These are phyloP conservation scores for Masticophis lateralis DNA, from an alignment of 2,797 vertebrate species.

Conservation along the genomic window DNA sequence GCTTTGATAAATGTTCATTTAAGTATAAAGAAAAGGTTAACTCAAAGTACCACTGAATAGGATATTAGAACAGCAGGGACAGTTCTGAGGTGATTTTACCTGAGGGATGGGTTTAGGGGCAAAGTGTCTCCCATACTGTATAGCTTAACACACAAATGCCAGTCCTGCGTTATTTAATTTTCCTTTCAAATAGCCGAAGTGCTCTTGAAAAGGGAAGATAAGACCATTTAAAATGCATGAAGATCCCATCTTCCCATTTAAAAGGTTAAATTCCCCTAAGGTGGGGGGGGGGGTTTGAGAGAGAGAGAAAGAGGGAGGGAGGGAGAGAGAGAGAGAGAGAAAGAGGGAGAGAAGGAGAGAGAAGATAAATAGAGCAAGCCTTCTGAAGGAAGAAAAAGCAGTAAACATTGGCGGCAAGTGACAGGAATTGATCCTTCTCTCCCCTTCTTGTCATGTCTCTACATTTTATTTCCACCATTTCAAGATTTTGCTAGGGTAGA, in stretches of 20 bases:
- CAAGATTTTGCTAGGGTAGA: slow-evolving; percentile 67
- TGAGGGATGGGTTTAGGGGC: background rate
- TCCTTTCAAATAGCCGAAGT: slow-evolving; percentile 15
- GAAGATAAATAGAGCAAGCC: slow-evolving; percentile 39
- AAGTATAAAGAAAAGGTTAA: background rate
- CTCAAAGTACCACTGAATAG: background rate
- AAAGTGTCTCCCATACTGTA: slow-evolving; percentile 27
- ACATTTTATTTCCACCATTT: slow-evolving; percentile 86
- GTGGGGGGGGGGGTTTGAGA: slow-evolving; percentile 61
- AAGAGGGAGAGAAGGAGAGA: slow-evolving; percentile 31
- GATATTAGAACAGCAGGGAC: background rate
- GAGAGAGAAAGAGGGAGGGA: background rate
- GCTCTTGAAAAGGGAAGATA: slow-evolving; percentile 63
- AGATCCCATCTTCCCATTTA: slow-evolving; percentile 73
- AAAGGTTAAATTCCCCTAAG: slow-evolving; percentile 81
- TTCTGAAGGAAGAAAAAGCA: slow-evolving; percentile 75
- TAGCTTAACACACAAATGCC: slow-evolving; percentile 14
- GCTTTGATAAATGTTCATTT: background rate
- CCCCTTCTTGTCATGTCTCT: slow-evolving; percentile 83
- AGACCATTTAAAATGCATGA: slow-evolving; percentile 78
- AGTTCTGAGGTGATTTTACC: background rate
- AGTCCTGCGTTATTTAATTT: background rate
- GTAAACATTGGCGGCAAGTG: slow-evolving; percentile 81
- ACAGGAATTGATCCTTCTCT: slow-evolving; percentile 84
- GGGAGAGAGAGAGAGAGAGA: slow-evolving; percentile 19